Evolutionary conservation across 2,797 vertebrate genomes (phyloP).

Genomic region (Hypotaenidia okinawae): DNA sequence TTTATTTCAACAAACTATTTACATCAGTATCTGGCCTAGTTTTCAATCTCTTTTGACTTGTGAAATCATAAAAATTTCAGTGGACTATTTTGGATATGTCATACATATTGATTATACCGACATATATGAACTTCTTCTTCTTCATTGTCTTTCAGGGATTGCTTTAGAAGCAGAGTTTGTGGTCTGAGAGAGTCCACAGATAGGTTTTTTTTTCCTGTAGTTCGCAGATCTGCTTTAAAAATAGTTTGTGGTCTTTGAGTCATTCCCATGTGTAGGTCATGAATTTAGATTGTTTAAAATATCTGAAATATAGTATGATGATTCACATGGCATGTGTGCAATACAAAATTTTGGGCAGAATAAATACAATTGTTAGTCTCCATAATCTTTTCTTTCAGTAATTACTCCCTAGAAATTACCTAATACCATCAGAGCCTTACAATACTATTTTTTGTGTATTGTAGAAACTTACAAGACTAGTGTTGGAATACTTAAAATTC

Average conservation of each 20-base stretch:
- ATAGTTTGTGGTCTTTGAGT: not conserved
- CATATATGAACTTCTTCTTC: not conserved
- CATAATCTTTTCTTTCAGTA: not conserved
- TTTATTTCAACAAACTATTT: not conserved
- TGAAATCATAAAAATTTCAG: not conserved
- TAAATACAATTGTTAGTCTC: not conserved
- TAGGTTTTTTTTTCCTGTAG: not conserved
- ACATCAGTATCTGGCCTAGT: not conserved
- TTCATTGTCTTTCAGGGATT: not conserved
- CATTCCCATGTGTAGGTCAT: not conserved
- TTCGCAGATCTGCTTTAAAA: not conserved
- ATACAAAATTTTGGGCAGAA: not conserved
- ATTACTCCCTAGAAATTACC: conserved; percentile 7
- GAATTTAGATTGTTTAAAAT: not conserved
- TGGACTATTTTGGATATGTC: not conserved
- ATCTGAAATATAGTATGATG: not conserved
- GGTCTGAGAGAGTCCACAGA: not conserved
- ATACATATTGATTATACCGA: not conserved
- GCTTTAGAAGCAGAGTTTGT: not conserved
- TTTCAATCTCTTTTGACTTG: not conserved
- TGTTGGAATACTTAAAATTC: conserved; percentile 46
- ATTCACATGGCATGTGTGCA: not conserved
- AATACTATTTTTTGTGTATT: conserved; percentile 32
- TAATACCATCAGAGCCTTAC: conserved; percentile 3
- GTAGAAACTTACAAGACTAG: conserved; percentile 1